Evolutionary conservation across 2,797 vertebrate genomes (phyloP), one percentile per base, ranked within the genome.

Genomic region (Takifugu rubripes): DNA sequence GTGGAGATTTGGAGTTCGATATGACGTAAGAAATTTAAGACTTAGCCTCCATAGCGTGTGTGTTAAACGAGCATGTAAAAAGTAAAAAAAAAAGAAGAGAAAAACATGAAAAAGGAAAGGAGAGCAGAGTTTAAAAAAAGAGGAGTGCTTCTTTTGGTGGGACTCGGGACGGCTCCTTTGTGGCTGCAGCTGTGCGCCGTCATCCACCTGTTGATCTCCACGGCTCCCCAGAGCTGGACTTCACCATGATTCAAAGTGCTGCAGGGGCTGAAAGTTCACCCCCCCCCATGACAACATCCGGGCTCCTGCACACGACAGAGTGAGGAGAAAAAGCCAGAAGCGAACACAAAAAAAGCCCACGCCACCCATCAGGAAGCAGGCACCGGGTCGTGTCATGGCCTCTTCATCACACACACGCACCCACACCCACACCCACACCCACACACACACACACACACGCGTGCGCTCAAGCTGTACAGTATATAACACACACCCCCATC

Each of bases 61-160:
- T 79, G 78, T 85, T 76, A 79, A 82, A 86, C 81, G 62, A 77
- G 80, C 79, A 72, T 74, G 84, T 74, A 73, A 70, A 82, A 81
- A 78, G 54, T 57, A 52, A 79, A 77, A 78, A 76, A 52, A 57
- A 68, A 62, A 27, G 58, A 61, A 24, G 57, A 29, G 60, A 59
- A 17, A 61, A 66, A 56, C 36, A 77, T 71, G 1, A 78, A 72
- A 52, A 60, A 56, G 53, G 82, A 10, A 1, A 40, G 69, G 66
- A 83, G 68, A 59, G 81, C 51, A 60, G 66, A 87, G 73, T 81
- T 73, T 70, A 15, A 24, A 10, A 49, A 53, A 60, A 78, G 76
- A 74, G 79, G 79, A 87, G 82, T 82, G 82, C 74, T 83, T 83
- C 55, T 64, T 82, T 80, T 67, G 74, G 74, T 74, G 76, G 79